Evolutionary conservation across 2,113 vertebrate genomes (phyloP).

Genomic region (Leucoraja erinaceus): DNA sequence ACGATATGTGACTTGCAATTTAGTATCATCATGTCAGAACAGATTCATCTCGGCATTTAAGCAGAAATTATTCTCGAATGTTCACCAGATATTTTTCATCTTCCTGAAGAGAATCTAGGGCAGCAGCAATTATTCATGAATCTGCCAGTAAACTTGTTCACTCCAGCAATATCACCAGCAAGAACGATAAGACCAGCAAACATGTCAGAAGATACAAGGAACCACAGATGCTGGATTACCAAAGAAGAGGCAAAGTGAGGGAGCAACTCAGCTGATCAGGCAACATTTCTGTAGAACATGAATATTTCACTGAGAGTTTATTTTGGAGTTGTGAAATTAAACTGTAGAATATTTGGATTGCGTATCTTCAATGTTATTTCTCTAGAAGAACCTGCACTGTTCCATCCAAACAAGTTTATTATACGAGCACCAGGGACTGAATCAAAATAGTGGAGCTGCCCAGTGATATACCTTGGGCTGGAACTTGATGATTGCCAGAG

Average conservation of each 20-base stretch:
- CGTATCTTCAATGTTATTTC: not conserved
- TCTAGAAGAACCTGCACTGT: too few species aligned
- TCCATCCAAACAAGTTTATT: not conserved
- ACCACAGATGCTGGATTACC: too few species aligned
- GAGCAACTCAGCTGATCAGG: too few species aligned
- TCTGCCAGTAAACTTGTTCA: not conserved
- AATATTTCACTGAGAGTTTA: not conserved
- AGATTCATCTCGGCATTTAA: not conserved
- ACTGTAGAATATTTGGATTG: not conserved
- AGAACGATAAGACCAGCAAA: too few species aligned
- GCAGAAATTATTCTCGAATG: not conserved
- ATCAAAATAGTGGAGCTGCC: not conserved
- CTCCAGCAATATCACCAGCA: not conserved
- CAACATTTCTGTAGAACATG: too few species aligned
- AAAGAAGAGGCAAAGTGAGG: too few species aligned
- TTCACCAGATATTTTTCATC: not conserved
- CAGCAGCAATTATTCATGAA: not conserved
- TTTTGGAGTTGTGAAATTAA: not conserved
- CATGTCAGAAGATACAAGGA: too few species aligned
- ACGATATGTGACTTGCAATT: slow-evolving; percentile 5
- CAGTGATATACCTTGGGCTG: too few species aligned
- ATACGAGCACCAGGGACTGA: not conserved
- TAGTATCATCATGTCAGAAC: not conserved
- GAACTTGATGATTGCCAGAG: too few species aligned
- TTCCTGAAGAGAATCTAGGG: not conserved